Conservation (phyloP, 2,797 vertebrate species). For the Hoplostethus atlanticus region DNA sequence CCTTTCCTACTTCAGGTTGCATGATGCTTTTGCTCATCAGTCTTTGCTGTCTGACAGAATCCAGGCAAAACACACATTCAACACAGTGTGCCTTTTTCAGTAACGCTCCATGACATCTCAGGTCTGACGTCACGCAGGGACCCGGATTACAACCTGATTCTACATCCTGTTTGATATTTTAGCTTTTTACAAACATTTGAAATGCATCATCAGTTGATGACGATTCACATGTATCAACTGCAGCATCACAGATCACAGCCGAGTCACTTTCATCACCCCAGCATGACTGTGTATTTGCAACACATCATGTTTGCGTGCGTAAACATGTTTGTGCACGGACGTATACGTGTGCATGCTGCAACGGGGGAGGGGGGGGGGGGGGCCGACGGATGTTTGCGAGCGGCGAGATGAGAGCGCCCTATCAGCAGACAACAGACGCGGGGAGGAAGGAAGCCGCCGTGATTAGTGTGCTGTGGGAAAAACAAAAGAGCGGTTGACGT, state of each 20-base stretch:
- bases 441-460: constrained; percentile 69
- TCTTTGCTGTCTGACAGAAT: too few species aligned
- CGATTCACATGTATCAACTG: too few species aligned
- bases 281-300: constrained; percentile 20
- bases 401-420: constrained; percentile 45
- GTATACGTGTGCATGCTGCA: constrained; percentile 16
- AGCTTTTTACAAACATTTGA: neutral
- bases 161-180: neutral
- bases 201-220: neutral
- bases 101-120: neutral
- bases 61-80: too few species aligned
- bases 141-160: neutral
- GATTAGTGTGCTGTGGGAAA: constrained; percentile 68
- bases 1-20: neutral
- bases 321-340: neutral
- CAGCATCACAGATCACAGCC: neutral
- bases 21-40: constrained; percentile 1
- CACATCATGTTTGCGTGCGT: neutral
- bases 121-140: neutral
- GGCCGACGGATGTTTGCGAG: constrained; percentile 55
- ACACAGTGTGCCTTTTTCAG: constrained; percentile 3
- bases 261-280: neutral
- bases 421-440: constrained; percentile 65
- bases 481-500: constrained; percentile 72
- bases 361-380: too few species aligned